Base-by-base conservation (phyloP, 2,888 invertebrate genomes). In the Heliconius ismenius region DNA sequence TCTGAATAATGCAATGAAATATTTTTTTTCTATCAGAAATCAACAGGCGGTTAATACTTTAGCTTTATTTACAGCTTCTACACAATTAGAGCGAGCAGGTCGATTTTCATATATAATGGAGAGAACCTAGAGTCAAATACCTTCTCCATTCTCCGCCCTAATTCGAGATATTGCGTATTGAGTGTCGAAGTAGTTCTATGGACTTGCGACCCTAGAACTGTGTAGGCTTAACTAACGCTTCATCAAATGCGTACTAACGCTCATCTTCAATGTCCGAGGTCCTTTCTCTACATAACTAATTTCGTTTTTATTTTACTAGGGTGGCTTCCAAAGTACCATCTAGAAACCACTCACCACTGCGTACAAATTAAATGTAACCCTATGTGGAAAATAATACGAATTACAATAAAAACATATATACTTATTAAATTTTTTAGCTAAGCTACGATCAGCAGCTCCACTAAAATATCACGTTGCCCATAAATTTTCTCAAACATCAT, bases 401-500 rank as follows among this genome's bases (percentile, higher is more conserved):
- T 49, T 18, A 49, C 49, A 10, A 58, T 58, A 58, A 58, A 58
- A 58, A 58, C 10, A 9, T n/a, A 36, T 36, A n/a, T 9, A 36
- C n/a, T 10, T n/a, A n/a, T n/a, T 3, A 3, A 58, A 9, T 0
- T 11, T n/a, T 58, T 58, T 7, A n/a, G 9, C 24, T 26, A 58
- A 62, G 26, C 18, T 26, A 63, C 26, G 39, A 43, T 63, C 60
- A 62, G 7, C 43, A 43, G 7, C 39, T 32, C 60, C 10, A 13
- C 36, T 73, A 73, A 62, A 72, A 62, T 62, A 62, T 62, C 15
- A 21, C 18, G 26, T 62, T 39, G 4, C 32, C 26, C 39, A 24
- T 36, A 72, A 54, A 70, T 54, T n/a, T 68, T 70, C 32, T 32
- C n/a, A 24, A 39, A 39, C 39, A 73, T 62, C 60, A 62, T 73